A percentile compares a stretch with the other conserved stretches of the same genome.
phyloP scores from a whole-genome alignment of 2,797 vertebrate species.

The Uromys caudimaculatus region DNA sequence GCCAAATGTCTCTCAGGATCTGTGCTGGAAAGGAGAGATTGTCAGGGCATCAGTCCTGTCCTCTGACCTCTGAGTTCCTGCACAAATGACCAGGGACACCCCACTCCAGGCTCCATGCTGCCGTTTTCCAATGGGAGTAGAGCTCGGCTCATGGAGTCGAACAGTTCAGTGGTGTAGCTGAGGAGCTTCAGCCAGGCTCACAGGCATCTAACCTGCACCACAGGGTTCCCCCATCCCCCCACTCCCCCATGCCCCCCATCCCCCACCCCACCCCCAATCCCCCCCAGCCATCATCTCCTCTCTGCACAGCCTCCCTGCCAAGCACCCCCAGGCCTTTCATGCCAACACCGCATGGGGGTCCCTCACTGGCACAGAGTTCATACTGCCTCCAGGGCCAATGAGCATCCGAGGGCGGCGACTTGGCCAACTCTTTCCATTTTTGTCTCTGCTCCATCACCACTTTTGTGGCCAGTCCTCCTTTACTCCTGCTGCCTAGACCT shows the following conservation, averaged over 20 bases:
- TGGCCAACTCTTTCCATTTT: background rate
- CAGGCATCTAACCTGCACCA: background rate
- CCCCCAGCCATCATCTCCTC: too few relatives aligned
- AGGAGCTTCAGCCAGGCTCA: background rate
- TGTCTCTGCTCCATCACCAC: background rate
- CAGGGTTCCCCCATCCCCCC: too few relatives aligned
- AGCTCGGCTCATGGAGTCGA: background rate
- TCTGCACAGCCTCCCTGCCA: background rate
- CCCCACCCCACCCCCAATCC: too few relatives aligned
- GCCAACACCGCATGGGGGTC: background rate
- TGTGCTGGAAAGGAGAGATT: background rate
- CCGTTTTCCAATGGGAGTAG: background rate
- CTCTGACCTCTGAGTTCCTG: background rate
- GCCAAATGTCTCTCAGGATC: background rate
- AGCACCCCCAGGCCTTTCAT: background rate
- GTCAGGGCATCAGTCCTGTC: background rate
- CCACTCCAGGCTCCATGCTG: accelerated
- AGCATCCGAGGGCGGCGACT: background rate
- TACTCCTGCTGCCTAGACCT: background rate
- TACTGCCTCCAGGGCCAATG: background rate
- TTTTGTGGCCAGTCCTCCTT: accelerated
- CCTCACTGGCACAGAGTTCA: background rate
- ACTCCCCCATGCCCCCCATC: too few relatives aligned
- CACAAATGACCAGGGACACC: background rate
- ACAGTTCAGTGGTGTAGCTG: background rate